Base-by-base conservation (phyloP, 1,140 invertebrate species). In the Drosophila carrolli region DNA sequence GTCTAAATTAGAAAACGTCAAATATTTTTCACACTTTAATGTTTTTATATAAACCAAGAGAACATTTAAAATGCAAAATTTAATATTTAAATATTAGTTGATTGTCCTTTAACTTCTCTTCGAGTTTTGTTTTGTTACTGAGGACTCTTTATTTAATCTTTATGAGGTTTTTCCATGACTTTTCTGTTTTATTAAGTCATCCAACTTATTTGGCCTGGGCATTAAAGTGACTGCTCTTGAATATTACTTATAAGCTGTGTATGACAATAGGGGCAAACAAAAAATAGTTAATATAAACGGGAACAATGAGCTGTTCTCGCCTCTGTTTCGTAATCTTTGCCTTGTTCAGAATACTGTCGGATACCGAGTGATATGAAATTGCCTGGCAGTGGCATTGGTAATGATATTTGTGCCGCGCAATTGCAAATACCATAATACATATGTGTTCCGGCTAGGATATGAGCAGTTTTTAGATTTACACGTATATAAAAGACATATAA, bases 401-500 rank as follows among this genome's bases (percentile, higher is more conserved):
- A 86, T 79, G 75, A 88, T 83, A 83, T 82, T 86, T 88, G 43
- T 78, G 66, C 70, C 65, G 59, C 77, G 83, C 70, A 88, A 73
- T 82, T 78, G 74, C 74, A 81, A 81, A 85, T 85, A 79, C 60
- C 44, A 67, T 43, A 63, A 51, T 59, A 32, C 56, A 38, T 23
- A 38, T 56, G 23, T 67, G 61, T 68, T 53, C 44, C 35, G 41
- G 59, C 43, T 19, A 57, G 77, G 71, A 86, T 88, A 86, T 86
- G 75, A 88, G 78, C 75, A 88, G 79, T 88, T 86, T 78, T 88
- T 88, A 86, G 83, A 88, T 86, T 83, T 88, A 88, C 74, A 86
- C 55, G 48, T 44, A 71, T 71, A 62, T 77, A 46, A 53, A 35
- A 58, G 47, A 29, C 38, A 61, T 40, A 46, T 65, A 50, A 46